Evolutionary conservation across 2,113 vertebrate genomes (phyloP).

Genomic region (Rana temporaria): DNA sequence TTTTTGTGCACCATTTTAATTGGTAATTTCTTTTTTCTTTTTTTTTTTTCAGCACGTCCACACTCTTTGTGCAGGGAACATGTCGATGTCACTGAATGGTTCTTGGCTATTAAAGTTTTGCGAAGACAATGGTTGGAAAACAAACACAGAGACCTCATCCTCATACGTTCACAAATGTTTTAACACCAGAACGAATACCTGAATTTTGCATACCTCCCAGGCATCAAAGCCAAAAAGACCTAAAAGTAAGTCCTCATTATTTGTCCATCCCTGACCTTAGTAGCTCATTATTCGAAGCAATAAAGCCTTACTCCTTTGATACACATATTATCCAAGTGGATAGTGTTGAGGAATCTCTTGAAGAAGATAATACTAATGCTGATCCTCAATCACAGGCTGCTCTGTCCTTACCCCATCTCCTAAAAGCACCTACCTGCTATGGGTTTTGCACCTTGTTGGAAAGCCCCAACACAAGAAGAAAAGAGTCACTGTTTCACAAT

Average conservation of each 20-base stretch:
- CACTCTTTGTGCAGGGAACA: neutral
- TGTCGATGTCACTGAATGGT: constrained; percentile 14
- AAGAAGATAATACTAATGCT: constrained; percentile 80
- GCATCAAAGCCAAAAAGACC: constrained; percentile 8
- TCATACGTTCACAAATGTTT: constrained; percentile 58
- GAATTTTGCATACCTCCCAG: constrained; percentile 68
- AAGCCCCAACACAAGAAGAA: constrained; percentile 86
- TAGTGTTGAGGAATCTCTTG: constrained; percentile 72
- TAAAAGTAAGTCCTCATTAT: neutral
- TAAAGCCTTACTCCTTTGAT: neutral
- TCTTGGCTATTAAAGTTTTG: neutral
- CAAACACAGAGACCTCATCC: neutral
- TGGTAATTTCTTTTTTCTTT: neutral
- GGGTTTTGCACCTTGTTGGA: constrained; percentile 86
- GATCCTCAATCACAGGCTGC: constrained; percentile 87
- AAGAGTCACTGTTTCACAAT: constrained; percentile 84
- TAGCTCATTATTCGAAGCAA: constrained; percentile 21
- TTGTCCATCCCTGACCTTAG: constrained; percentile 14
- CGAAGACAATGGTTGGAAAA: constrained; percentile 42
- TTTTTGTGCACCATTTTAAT: too few relatives aligned
- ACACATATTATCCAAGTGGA: constrained; percentile 77
- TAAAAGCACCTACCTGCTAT: constrained; percentile 81
- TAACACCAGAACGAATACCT: constrained; percentile 67
- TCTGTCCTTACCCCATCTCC: constrained; percentile 83
- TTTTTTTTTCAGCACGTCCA: constrained; percentile 22